Percentiles rank a stretch among this genome's conserved stretches.
Conservation (phyloP, 2,888 invertebrate species). For the Calameuta idolon region DNA sequence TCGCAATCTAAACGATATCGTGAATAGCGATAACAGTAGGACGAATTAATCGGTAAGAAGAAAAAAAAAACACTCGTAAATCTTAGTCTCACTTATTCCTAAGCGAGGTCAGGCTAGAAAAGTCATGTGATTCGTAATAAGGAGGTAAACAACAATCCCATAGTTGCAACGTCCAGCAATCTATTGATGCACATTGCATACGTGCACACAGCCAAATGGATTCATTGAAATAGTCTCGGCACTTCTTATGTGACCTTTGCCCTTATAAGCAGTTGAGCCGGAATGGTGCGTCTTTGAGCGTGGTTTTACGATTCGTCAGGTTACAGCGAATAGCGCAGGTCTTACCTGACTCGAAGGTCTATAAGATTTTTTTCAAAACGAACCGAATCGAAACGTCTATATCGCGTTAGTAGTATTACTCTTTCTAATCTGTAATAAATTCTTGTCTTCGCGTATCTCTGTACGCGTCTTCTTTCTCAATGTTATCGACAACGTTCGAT, state of each 20-base stretch:
- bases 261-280: not conserved
- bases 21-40: not conserved
- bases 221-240: not conserved
- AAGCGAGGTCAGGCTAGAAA: not conserved
- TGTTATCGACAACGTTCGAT: not conserved
- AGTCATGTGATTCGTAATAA: not conserved
- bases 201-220: not conserved
- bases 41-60: no score
- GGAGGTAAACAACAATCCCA: not conserved
- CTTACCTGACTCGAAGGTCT: not conserved
- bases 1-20: not conserved
- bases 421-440: no score
- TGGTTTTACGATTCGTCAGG: not conserved
- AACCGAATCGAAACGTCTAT: not conserved
- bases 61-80: not conserved
- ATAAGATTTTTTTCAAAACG: no score
- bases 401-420: not conserved
- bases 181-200: not conserved
- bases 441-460: no score
- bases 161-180: slow-evolving; percentile 2
- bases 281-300: not conserved
- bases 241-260: not conserved
- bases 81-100: not conserved
- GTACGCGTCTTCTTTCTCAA: not conserved
- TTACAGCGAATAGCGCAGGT: not conserved